phyloP scores from a whole-genome alignment of 2,797 vertebrate species.

The Phoebastria nigripes region DNA sequence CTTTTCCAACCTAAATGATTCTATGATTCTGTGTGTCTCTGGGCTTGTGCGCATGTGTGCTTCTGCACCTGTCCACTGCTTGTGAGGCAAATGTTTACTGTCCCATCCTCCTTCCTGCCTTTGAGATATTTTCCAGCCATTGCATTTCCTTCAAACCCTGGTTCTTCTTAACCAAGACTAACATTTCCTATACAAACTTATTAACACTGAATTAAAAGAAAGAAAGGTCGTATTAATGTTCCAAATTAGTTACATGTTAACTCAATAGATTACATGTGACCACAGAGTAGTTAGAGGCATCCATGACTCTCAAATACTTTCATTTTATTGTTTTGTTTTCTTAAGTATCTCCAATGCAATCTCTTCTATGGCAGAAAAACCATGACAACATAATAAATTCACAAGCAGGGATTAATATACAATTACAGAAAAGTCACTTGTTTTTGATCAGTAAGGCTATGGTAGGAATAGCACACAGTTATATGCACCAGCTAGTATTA shows the following conservation, averaged over 20 bases:
- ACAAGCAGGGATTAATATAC: not conserved
- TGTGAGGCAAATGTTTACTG: not conserved
- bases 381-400: not conserved
- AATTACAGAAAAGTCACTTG: not conserved
- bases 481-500: not conserved
- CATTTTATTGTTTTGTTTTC: not conserved
- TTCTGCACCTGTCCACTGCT: not conserved
- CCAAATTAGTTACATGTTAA: not conserved
- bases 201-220: not conserved
- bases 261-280: not conserved
- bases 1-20: not conserved
- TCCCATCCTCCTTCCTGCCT: not conserved
- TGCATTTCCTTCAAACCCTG: not conserved
- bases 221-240: not conserved
- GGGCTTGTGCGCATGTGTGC: not conserved
- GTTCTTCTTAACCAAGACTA: not conserved
- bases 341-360: not conserved
- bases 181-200: not conserved
- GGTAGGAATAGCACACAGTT: not conserved
- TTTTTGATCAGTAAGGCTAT: not conserved
- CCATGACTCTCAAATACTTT: not conserved
- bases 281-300: not conserved
- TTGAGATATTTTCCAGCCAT: not conserved
- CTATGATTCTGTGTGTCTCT: not conserved
- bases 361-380: not conserved